These are phyloP conservation scores for Colinus virginianus DNA, from an alignment of 2,113 vertebrate species.

Conservation along the genomic window DNA sequence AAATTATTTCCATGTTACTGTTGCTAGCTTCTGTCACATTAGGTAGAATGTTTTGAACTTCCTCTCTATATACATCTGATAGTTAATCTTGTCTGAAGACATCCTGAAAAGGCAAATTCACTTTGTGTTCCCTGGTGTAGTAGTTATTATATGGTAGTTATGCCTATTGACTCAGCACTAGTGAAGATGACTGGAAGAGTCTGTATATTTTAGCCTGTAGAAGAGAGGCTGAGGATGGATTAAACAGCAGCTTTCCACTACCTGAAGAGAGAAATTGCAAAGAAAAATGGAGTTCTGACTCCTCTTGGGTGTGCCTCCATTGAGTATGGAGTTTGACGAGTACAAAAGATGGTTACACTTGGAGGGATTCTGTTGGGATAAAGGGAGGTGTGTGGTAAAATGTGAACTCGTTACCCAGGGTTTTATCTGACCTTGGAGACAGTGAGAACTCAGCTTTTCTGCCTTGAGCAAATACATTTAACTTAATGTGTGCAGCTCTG, in stretches of 20 bases:
- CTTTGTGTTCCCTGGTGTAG: not conserved
- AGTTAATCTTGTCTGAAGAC: not conserved
- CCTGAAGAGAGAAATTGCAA: not conserved
- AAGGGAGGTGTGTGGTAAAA: not conserved
- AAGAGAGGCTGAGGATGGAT: not conserved
- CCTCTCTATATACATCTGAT: not conserved
- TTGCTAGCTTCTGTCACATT: not conserved
- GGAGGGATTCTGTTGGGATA: not conserved
- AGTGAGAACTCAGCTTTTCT: not conserved
- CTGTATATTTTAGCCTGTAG: not conserved
- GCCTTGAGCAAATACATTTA: not conserved
- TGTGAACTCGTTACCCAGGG: not conserved
- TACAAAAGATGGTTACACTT: not conserved
- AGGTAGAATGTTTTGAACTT: not conserved
- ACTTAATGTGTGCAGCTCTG: not conserved
- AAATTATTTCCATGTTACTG: not conserved
- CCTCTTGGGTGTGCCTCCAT: fast-evolving
- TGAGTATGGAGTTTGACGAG: not conserved
- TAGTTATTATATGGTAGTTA: not conserved
- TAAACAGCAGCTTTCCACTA: not conserved
- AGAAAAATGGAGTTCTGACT: not conserved
- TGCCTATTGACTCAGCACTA: not conserved
- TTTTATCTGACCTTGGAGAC: no score
- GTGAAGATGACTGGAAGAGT: not conserved
- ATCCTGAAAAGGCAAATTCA: not conserved